These are phyloP conservation scores for Irena cyanogastra DNA, from an alignment of 2,113 vertebrate genomes.

Conservation along the genomic window DNA sequence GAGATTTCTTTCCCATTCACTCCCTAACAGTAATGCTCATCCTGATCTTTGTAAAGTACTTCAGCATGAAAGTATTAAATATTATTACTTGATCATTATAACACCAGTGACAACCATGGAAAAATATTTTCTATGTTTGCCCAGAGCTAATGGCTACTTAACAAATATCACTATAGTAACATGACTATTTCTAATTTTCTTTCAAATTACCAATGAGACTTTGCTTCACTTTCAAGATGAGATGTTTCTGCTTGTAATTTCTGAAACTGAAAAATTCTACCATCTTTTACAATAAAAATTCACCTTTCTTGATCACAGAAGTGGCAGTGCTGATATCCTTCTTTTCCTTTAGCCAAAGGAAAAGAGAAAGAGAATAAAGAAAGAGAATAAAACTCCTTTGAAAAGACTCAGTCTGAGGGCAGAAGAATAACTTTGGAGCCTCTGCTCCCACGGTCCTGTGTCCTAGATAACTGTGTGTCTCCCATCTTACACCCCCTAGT, in stretches of 20 bases:
- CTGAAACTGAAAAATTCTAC: background rate
- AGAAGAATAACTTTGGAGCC: background rate
- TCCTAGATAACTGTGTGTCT: background rate
- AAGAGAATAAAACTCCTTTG: background rate
- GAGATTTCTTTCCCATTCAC: background rate
- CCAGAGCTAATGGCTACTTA: slow-evolving; percentile 2
- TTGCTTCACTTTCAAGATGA: background rate
- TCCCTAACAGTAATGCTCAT: background rate
- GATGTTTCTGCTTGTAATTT: background rate
- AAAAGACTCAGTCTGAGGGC: background rate
- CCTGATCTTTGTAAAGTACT: background rate
- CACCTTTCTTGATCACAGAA: background rate
- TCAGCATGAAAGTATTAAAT: background rate
- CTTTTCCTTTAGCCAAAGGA: background rate
- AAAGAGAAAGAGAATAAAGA: background rate
- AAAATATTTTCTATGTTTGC: background rate
- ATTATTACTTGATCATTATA: slow-evolving; percentile 19
- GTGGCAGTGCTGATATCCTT: background rate
- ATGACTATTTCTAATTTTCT: background rate
- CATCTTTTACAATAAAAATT: background rate
- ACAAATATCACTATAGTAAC: slow-evolving; percentile 16
- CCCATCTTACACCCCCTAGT: background rate
- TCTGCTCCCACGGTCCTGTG: background rate
- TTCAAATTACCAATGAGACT: background rate
- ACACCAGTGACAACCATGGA: background rate